Percentiles rank a stretch among this genome's conserved stretches.
These are phyloP conservation scores for Zosterops borbonicus DNA, from an alignment of 2,113 vertebrate genomes.

Conservation along the genomic window DNA sequence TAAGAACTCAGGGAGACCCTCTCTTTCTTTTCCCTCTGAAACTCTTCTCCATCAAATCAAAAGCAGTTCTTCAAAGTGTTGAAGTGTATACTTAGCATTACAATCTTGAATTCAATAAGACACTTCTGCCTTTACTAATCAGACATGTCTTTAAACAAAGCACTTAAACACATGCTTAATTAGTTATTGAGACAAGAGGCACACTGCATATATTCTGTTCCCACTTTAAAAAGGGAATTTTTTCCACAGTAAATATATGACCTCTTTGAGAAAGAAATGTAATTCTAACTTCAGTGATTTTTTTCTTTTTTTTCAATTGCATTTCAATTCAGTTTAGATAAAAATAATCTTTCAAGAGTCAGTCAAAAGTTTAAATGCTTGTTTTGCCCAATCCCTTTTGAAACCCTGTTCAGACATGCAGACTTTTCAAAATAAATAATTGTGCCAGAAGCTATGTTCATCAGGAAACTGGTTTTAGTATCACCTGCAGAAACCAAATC, in stretches of 20 bases:
- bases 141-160: constrained; percentile 22
- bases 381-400: background rate
- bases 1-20: background rate
- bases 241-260: background rate
- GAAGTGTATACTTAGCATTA: background rate
- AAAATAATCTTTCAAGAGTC: background rate
- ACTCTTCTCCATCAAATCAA: constrained; percentile 25
- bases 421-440: background rate
- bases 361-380: background rate
- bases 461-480: background rate
- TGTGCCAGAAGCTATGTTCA: background rate
- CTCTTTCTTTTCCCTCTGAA: background rate
- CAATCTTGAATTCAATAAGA: background rate
- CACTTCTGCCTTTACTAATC: constrained; percentile 5
- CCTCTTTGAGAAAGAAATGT: background rate
- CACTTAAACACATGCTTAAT: constrained; percentile 11
- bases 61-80: background rate
- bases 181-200: background rate
- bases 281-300: background rate
- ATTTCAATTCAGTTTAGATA: background rate
- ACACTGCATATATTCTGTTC: background rate
- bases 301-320: background rate
- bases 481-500: constrained; percentile 23
- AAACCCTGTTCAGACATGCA: background rate
- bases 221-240: background rate